Conservation (phyloP, 2,888 invertebrate genomes). For the Hemaris fuciformis region DNA sequence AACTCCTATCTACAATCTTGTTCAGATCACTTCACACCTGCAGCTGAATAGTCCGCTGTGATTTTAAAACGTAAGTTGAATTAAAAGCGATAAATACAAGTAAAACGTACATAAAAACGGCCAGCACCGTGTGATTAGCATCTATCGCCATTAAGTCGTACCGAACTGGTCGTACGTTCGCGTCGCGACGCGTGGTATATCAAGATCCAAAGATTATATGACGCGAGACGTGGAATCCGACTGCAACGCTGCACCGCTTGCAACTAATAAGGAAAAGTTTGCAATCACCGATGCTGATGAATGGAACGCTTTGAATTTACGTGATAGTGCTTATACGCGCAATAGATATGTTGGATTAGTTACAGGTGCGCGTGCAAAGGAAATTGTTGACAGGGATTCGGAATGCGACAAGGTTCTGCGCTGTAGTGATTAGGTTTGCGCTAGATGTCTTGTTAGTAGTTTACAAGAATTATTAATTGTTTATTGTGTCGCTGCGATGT, state of each 20-base stretch:
- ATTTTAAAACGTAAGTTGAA: constrained; percentile 6
- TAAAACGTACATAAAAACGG: constrained; percentile 15
- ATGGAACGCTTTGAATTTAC: neutral
- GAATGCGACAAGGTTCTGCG: too few relatives aligned
- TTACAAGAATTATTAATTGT: neutral
- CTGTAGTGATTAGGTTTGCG: too few relatives aligned
- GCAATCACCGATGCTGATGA: neutral
- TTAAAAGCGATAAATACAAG: constrained; percentile 14
- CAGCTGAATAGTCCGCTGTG: constrained; percentile 30
- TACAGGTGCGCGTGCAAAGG: neutral
- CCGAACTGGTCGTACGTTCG: constrained; percentile 6
- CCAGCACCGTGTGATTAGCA: constrained; percentile 16
- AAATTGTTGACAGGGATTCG: neutral
- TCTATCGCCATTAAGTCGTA: constrained; percentile 16
- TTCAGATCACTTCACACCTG: neutral
- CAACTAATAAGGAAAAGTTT: neutral
- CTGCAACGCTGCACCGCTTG: neutral
- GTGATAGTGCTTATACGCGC: neutral
- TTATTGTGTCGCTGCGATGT: too few relatives aligned
- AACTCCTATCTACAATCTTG: neutral
- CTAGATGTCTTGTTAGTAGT: neutral
- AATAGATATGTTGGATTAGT: neutral
- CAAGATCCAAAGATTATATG: constrained; percentile 12
- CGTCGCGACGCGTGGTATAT: constrained; percentile 7
- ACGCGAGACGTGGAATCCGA: constrained; percentile 3